phyloP scores from a whole-genome alignment of 1,140 invertebrate species.

The Leptonema lineaticorne region DNA sequence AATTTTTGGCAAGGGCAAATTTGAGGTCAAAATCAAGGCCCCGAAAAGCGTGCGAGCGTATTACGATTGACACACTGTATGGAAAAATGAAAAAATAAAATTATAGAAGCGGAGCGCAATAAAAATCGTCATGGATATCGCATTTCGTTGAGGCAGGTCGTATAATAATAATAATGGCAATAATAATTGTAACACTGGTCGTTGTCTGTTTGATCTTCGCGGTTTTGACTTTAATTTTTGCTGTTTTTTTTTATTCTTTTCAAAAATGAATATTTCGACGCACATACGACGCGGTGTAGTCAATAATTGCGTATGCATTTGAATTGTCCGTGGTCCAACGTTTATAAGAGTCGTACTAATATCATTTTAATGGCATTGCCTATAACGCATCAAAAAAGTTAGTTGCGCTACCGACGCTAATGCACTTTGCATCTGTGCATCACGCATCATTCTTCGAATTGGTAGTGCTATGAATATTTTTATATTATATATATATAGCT shows the following conservation, averaged over 20 bases:
- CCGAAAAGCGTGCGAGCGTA: neutral
- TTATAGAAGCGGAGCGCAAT: too few species aligned
- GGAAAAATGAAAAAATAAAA: too few species aligned
- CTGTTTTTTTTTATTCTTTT: neutral
- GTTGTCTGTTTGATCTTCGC: neutral
- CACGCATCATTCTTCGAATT: neutral
- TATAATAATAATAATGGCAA: neutral
- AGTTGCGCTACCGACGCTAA: conserved; percentile 22
- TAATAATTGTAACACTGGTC: neutral
- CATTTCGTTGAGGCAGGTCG: too few species aligned
- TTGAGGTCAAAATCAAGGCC: conserved; percentile 9
- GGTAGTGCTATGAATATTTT: too few species aligned
- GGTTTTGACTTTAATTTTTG: neutral
- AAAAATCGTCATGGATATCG: too few species aligned
- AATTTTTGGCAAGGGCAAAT: neutral
- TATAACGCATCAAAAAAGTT: conserved; percentile 27
- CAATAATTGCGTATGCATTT: conserved; percentile 9
- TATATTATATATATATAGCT: too few species aligned
- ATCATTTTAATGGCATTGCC: conserved; percentile 32
- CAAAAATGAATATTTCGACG: neutral
- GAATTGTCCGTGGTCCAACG: conserved; percentile 22
- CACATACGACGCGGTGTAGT: too few species aligned
- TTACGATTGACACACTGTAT: neutral
- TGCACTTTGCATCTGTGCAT: conserved; percentile 27
- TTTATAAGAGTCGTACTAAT: conserved; percentile 30